These are phyloP conservation scores for Lota lota DNA, from an alignment of 2,113 vertebrate genomes.

Conservation along the genomic window DNA sequence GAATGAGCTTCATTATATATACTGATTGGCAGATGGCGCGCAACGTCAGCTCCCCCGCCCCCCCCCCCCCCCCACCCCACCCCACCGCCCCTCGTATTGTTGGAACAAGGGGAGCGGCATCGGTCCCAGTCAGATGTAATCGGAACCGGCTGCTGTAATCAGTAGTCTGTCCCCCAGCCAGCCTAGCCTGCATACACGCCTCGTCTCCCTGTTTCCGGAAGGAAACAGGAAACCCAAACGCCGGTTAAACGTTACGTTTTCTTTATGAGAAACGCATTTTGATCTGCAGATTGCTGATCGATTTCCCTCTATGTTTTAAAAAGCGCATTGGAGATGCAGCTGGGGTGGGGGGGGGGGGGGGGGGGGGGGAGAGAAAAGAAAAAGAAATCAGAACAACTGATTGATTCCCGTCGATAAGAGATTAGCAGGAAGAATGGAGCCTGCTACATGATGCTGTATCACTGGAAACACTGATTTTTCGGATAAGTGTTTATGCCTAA, in stretches of 20 bases:
- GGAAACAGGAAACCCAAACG: constrained; percentile 12
- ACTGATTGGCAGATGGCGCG: not conserved
- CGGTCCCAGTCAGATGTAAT: constrained; percentile 38
- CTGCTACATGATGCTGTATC: constrained; percentile 25
- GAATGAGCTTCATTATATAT: too few relatives aligned
- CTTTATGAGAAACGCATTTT: constrained; percentile 20
- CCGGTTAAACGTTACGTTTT: constrained; percentile 27
- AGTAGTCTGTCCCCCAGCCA: constrained; percentile 27
- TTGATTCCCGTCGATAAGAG: constrained; percentile 11
- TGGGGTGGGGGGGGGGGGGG: too few relatives aligned
- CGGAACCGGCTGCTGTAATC: constrained; percentile 44
- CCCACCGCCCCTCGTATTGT: constrained; percentile 23
- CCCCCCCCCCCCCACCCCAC: too few relatives aligned
- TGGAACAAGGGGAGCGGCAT: constrained; percentile 27
- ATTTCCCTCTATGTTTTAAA: not conserved
- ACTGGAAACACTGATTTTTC: constrained; percentile 26
- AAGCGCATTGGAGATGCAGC: not conserved
- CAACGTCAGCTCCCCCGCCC: constrained; percentile 13
- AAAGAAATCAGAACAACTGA: not conserved
- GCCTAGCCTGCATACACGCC: constrained; percentile 19
- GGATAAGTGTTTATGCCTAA: constrained; percentile 27
- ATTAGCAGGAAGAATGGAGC: constrained; percentile 19
- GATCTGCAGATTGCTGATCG: not conserved
- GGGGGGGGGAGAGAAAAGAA: too few relatives aligned
- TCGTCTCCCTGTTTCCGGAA: constrained; percentile 16